phyloP scores from a whole-genome alignment of 2,113 vertebrate genomes.

The Grammomys dolichurus region DNA sequence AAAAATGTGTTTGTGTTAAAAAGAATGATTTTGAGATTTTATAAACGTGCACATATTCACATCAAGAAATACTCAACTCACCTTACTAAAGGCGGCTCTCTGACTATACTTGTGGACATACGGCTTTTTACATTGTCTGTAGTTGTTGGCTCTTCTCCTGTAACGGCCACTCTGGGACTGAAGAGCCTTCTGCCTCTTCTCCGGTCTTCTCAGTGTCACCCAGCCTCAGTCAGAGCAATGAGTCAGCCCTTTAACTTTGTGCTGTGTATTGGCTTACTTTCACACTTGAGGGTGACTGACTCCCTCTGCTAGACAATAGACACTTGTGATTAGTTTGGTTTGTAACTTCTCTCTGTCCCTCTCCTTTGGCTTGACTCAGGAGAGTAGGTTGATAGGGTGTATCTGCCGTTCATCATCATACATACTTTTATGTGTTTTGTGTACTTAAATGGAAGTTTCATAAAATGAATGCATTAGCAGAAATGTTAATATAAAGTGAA shows the following conservation, averaged over 20 bases:
- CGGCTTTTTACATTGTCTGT: slow-evolving; percentile 10
- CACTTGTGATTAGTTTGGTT: background rate
- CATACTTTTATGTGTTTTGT: background rate
- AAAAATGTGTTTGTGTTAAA: background rate
- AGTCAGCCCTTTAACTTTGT: no score
- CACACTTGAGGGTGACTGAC: background rate
- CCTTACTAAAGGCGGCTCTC: background rate
- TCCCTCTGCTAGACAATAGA: background rate
- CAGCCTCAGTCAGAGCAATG: background rate
- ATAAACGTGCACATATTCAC: slow-evolving; percentile 6
- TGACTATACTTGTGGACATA: background rate
- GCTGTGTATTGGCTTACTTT: background rate
- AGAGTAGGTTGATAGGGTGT: slow-evolving; percentile 4
- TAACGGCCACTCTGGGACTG: background rate
- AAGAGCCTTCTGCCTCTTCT: background rate
- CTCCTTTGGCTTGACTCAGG: slow-evolving; percentile 31
- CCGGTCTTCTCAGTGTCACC: background rate
- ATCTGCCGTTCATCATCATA: background rate
- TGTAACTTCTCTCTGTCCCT: background rate
- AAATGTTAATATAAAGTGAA: slow-evolving; percentile 17
- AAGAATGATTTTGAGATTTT: slow-evolving; percentile 21
- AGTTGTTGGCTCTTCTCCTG: background rate
- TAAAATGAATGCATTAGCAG: slow-evolving; percentile 41
- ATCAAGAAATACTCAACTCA: background rate
- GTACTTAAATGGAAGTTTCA: slow-evolving; percentile 43